Conservation (phyloP, 2,797 vertebrate species). For the Melopsittacus undulatus region DNA sequence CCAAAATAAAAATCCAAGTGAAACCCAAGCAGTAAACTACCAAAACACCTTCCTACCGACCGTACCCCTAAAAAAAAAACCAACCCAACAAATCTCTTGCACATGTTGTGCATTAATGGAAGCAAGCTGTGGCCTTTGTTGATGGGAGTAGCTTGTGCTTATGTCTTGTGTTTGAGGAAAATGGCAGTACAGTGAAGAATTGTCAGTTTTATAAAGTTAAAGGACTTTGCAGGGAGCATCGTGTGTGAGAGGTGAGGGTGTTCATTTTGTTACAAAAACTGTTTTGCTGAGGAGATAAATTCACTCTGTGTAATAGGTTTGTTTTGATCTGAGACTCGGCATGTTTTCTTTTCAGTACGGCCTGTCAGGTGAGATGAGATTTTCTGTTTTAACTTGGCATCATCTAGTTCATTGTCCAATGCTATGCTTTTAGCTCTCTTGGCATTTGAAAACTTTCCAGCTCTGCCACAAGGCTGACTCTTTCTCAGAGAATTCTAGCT, state of each 20-base stretch:
- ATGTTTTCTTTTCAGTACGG: background rate
- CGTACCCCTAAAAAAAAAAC: background rate
- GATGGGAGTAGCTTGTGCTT: background rate
- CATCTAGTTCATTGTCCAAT: background rate
- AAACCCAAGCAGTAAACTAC: background rate
- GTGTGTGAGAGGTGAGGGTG: background rate
- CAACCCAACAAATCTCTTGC: background rate
- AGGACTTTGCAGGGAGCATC: background rate
- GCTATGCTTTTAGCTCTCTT: background rate
- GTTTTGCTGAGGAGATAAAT: background rate
- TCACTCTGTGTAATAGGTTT: background rate
- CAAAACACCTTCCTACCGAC: background rate
- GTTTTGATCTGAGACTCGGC: background rate
- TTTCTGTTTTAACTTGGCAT: background rate
- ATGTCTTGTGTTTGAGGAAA: background rate
- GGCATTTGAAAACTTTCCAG: background rate
- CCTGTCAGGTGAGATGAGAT: background rate
- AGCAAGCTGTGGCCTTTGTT: background rate
- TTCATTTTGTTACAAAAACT: background rate
- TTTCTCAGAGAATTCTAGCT: background rate
- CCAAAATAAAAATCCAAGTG: background rate
- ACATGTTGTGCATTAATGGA: background rate
- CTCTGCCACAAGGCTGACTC: background rate
- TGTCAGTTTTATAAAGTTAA: background rate
- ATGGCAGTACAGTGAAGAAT: background rate